Evolutionary conservation across 1,140 invertebrate genomes (phyloP).

Genomic region (Eriocheir sinensis): DNA sequence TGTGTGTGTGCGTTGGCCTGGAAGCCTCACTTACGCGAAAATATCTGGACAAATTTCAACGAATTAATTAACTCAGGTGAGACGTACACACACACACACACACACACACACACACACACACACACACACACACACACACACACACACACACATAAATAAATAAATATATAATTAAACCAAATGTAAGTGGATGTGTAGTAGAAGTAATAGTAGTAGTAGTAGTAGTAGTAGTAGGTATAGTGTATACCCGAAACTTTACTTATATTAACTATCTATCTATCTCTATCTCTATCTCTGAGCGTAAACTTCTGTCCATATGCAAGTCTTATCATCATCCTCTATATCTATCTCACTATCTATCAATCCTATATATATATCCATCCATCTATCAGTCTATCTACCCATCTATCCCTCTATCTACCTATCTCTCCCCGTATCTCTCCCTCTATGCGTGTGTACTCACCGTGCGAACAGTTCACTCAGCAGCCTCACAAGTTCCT

Average conservation of each 20-base stretch:
- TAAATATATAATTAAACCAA: background rate
- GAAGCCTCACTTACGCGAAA: background rate
- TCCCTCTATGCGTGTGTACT: constrained; percentile 44
- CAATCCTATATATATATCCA: background rate
- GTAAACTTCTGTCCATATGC: too few relatives aligned
- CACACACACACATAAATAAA: too few relatives aligned
- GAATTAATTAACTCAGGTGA: too few relatives aligned
- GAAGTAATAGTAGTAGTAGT: too few relatives aligned
- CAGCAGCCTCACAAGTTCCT: constrained; percentile 95
- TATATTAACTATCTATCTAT: background rate
- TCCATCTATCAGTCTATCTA: background rate
- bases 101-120: too few relatives aligned
- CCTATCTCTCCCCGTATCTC: background rate
- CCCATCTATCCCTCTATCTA: background rate
- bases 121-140: too few relatives aligned
- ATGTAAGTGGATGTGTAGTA: too few relatives aligned
- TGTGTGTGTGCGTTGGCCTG: background rate
- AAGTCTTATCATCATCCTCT: too few relatives aligned
- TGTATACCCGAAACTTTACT: background rate
- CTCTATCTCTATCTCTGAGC: constrained; percentile 24
- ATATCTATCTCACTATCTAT: background rate
- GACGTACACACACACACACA: too few relatives aligned
- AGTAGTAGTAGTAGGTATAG: too few relatives aligned
- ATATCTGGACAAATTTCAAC: too few relatives aligned
- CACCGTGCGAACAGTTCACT: constrained; percentile 97